Evolutionary conservation across 2,888 invertebrate species (phyloP).

Genomic region (Hirtodrosophila duncani): DNA sequence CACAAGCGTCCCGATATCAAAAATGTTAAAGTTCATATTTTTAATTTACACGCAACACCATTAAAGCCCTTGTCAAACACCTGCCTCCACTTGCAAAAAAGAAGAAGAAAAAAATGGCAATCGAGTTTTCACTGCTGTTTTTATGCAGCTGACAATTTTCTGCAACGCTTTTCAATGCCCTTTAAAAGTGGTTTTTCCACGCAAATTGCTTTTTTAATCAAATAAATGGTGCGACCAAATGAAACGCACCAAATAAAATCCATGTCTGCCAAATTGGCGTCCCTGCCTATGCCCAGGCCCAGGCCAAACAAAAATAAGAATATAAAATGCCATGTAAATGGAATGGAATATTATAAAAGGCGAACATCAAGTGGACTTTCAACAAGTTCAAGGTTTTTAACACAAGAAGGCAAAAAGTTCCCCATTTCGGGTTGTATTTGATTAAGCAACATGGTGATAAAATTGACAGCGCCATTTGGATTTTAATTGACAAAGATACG

Average conservation of each 20-base stretch:
- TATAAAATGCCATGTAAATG: conserved; percentile 32
- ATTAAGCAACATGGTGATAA: neutral
- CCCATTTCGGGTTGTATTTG: too few relatives aligned
- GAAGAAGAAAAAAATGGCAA: too few relatives aligned
- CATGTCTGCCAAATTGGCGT: conserved; percentile 22
- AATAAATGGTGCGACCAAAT: conserved; percentile 22
- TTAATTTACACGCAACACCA: too few relatives aligned
- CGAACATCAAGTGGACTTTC: neutral
- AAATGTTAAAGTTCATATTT: too few relatives aligned
- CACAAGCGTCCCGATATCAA: too few relatives aligned
- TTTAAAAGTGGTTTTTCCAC: neutral
- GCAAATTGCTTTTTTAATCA: conserved; percentile 52
- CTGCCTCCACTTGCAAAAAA: too few relatives aligned
- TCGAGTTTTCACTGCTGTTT: too few relatives aligned
- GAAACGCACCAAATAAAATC: conserved; percentile 18
- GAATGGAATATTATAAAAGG: conserved; percentile 37
- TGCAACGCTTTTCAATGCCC: neutral
- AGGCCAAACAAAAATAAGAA: conserved; percentile 6
- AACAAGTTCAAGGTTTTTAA: conserved; percentile 8
- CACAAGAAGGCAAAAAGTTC: conserved; percentile 1
- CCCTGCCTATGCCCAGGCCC: conserved; percentile 1
- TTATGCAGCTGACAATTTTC: conserved; percentile 3
- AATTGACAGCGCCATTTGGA: conserved; percentile 6
- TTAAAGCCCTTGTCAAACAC: too few relatives aligned
- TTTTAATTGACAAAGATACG: conserved; percentile 12